These are phyloP conservation scores for Prostheceraeus crozeri DNA, from an alignment of 2,888 invertebrate genomes.

Conservation along the genomic window DNA sequence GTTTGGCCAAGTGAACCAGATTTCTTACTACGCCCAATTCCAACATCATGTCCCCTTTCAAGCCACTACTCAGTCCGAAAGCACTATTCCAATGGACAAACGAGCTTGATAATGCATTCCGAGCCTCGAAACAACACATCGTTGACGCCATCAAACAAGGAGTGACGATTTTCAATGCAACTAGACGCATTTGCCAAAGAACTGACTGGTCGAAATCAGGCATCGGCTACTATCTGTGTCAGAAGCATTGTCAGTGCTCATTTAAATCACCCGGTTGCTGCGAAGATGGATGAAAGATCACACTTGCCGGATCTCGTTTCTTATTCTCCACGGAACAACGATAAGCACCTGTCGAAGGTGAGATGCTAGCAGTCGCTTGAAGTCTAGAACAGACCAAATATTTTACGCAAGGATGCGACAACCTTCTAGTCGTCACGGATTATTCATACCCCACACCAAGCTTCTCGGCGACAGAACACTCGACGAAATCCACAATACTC, in stretches of 20 bases:
- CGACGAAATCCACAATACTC: neutral
- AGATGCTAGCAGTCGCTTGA: conserved; percentile 35
- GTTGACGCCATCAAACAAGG: conserved; percentile 39
- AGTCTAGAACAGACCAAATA: conserved; percentile 36
- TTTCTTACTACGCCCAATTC: conserved; percentile 42
- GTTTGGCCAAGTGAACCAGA: conserved; percentile 44
- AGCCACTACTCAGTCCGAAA: conserved; percentile 37
- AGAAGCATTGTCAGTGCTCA: conserved; percentile 41
- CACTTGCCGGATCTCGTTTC: conserved; percentile 28
- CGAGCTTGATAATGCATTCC: conserved; percentile 38
- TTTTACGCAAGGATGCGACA: conserved; percentile 1
- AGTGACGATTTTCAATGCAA: conserved; percentile 39
- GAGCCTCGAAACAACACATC: conserved; percentile 39
- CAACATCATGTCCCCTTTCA: conserved; percentile 40
- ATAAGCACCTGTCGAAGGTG: conserved; percentile 26
- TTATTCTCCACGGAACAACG: conserved; percentile 1
- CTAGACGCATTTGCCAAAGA: conserved; percentile 39
- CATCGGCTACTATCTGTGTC: conserved; percentile 36
- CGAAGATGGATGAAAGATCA: conserved; percentile 40
- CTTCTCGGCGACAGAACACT: neutral
- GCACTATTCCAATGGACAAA: conserved; percentile 38
- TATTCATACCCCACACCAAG: no score
- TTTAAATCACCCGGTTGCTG: conserved; percentile 40
- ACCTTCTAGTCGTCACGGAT: neutral
- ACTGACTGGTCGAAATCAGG: conserved; percentile 40